These are phyloP conservation scores for Pheucticus melanocephalus DNA, from an alignment of 2,113 vertebrate species.

Conservation along the genomic window DNA sequence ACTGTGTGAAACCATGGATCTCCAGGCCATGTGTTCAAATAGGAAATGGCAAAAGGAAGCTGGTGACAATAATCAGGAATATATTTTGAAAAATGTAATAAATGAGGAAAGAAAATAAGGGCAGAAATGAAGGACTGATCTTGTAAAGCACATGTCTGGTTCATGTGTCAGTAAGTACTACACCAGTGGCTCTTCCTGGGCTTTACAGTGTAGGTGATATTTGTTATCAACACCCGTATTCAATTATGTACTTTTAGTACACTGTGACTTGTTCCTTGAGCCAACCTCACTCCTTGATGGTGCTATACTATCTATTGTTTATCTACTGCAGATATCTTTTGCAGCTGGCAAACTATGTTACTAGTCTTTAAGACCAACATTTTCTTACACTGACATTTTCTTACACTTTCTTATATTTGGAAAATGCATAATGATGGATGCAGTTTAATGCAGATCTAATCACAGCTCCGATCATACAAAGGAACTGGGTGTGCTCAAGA, in stretches of 20 bases:
- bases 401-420: neutral
- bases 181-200: neutral
- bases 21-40: accelerated
- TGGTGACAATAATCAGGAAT: neutral
- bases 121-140: neutral
- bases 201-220: neutral
- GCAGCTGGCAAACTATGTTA: neutral
- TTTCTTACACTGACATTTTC: neutral
- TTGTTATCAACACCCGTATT: neutral
- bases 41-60: neutral
- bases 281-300: neutral
- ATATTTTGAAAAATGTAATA: neutral
- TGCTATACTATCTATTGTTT: neutral
- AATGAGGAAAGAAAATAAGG: neutral
- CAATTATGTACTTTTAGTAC: neutral
- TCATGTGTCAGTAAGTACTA: neutral
- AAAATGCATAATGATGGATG: neutral
- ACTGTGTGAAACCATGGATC: neutral
- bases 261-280: neutral
- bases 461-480: neutral
- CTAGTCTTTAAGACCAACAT: neutral
- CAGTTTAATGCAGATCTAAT: neutral
- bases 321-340: neutral
- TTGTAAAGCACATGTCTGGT: neutral
- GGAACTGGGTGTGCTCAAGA: neutral